A percentile compares a stretch with the other conserved stretches of the same genome.
Conservation (phyloP, 2,888 invertebrate species). For the Tortrix viridana region DNA sequence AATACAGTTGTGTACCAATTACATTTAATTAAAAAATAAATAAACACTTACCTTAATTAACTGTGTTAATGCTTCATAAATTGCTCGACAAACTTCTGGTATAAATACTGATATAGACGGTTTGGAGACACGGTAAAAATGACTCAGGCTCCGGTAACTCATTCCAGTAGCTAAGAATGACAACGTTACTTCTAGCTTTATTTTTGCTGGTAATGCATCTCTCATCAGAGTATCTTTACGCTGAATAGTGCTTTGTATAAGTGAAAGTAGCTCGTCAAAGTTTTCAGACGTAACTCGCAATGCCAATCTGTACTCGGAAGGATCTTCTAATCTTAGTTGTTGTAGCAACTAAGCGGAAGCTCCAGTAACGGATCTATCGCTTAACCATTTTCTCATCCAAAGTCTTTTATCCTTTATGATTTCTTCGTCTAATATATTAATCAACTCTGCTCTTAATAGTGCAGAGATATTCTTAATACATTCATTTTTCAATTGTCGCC, state of each 20-base stretch:
- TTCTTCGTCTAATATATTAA: background rate
- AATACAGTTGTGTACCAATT: too few species aligned
- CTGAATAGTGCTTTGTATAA: slow-evolving; percentile 25
- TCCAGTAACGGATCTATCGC: slow-evolving; percentile 23
- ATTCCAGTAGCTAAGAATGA: too few species aligned
- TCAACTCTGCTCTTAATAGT: too few species aligned
- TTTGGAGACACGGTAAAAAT: slow-evolving; percentile 8
- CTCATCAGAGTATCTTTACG: too few species aligned
- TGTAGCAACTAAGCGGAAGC: slow-evolving; percentile 27
- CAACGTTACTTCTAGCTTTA: too few species aligned
- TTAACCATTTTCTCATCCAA: slow-evolving; percentile 38
- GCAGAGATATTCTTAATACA: too few species aligned
- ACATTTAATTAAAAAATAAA: background rate
- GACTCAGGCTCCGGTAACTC: too few species aligned
- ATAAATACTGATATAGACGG: slow-evolving; percentile 6
- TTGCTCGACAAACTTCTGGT: slow-evolving; percentile 16
- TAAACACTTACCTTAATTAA: slow-evolving; percentile 9
- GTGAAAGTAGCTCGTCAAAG: slow-evolving; percentile 36
- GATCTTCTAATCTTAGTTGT: slow-evolving; percentile 32
- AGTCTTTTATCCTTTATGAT: slow-evolving; percentile 10
- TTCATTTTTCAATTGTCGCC: too few species aligned
- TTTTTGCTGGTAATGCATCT: too few species aligned
- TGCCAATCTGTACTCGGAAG: slow-evolving; percentile 32
- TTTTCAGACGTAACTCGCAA: slow-evolving; percentile 40
- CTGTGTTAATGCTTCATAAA: slow-evolving; percentile 2